Percentiles rank a stretch among this genome's conserved stretches.
phyloP scores from a whole-genome alignment of 37 sponge, comb jelly and placozoan species.

The Axinella damicornis region DNA sequence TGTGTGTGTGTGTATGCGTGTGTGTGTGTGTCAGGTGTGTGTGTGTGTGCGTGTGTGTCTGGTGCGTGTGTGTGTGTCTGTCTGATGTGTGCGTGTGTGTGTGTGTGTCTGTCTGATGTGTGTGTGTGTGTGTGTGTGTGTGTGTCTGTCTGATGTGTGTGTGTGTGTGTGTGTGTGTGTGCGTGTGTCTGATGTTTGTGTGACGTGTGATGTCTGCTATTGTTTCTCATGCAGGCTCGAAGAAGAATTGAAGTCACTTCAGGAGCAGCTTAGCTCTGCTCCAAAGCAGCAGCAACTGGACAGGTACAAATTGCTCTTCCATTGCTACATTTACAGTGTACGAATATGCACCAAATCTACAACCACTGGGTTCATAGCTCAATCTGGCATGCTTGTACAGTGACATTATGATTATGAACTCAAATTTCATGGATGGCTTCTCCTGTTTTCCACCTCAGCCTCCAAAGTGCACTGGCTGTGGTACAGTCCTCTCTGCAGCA shows the following conservation, averaged over 20 bases:
- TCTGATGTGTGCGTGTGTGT: neutral
- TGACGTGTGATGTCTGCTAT: neutral
- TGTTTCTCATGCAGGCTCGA: constrained; percentile 35
- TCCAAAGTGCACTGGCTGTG: constrained; percentile 35
- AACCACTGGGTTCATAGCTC: too few relatives aligned
- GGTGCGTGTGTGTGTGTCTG: constrained; percentile 12
- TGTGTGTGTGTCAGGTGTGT: constrained; percentile 10
- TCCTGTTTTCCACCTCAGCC: constrained; percentile 7
- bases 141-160: too few relatives aligned
- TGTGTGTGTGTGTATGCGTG: constrained; percentile 12
- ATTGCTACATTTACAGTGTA: neutral
- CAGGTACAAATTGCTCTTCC: constrained; percentile 29
- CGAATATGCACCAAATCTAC: neutral
- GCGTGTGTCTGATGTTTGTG: too few relatives aligned
- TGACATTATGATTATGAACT: too few relatives aligned
- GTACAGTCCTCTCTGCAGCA: constrained; percentile 47
- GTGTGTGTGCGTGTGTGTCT: constrained; percentile 9
- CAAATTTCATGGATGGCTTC: neutral
- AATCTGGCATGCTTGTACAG: too few relatives aligned
- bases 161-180: neutral
- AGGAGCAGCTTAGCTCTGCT: constrained; percentile 37
- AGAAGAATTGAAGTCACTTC: constrained; percentile 33
- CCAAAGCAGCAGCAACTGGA: constrained; percentile 69
- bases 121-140: constrained; percentile 8
- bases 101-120: neutral